Percentiles rank a stretch among this genome's conserved stretches.
Evolutionary conservation across 2,888 invertebrate genomes (phyloP).

Genomic region (Nesidiocoris tenuis): DNA sequence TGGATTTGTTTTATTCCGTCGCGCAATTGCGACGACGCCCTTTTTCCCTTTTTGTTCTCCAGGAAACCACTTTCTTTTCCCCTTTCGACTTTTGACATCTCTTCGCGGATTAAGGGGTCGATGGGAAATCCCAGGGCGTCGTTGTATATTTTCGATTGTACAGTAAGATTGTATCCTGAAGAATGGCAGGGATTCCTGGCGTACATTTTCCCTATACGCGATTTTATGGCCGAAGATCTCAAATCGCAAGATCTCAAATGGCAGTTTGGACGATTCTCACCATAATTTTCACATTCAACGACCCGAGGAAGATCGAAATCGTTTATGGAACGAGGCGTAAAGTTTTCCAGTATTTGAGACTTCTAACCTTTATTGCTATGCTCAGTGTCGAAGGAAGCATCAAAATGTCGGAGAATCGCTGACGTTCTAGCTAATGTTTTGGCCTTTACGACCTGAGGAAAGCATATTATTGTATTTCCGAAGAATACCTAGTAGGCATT

Average conservation of each 20-base stretch:
- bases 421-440: too few species aligned
- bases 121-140: not conserved
- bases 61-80: conserved; percentile 8
- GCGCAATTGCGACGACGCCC: not conserved
- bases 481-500: too few species aligned
- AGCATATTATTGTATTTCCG: too few species aligned
- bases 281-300: too few species aligned
- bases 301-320: too few species aligned
- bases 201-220: not conserved
- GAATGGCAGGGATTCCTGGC: not conserved
- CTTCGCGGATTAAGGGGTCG: conserved; percentile 15
- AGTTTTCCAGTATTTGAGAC: too few species aligned
- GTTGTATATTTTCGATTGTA: not conserved
- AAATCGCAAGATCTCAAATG: not conserved
- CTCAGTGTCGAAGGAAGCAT: too few species aligned
- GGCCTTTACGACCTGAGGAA: too few species aligned
- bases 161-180: not conserved
- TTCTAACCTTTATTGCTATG: too few species aligned
- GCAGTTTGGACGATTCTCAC: too few species aligned
- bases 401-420: too few species aligned
- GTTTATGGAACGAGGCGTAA: too few species aligned
- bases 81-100: conserved; percentile 11
- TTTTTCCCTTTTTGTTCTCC: not conserved
- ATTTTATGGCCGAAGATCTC: not conserved
- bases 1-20: not conserved